Evolutionary conservation across 1,140 invertebrate species (phyloP).

Genomic region (Cotesia chilonis): DNA sequence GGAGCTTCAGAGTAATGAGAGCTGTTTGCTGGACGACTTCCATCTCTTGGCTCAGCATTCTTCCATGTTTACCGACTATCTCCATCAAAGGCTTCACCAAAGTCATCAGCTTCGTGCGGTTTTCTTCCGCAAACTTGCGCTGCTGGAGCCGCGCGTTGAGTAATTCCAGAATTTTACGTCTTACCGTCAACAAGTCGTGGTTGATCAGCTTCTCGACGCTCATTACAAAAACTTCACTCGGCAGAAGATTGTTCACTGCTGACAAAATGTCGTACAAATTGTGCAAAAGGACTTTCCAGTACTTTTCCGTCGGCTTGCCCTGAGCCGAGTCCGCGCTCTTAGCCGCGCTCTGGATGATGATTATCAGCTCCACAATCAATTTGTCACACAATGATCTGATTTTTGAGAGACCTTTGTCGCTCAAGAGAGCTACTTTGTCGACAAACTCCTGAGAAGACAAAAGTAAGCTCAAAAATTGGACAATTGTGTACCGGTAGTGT

Average conservation of each 20-base stretch:
- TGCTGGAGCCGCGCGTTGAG: slow-evolving; percentile 81
- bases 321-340: slow-evolving; percentile 67
- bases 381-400: slow-evolving; percentile 73
- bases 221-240: slow-evolving; percentile 78
- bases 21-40: slow-evolving; percentile 82
- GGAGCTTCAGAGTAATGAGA: slow-evolving; percentile 81
- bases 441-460: slow-evolving; percentile 75
- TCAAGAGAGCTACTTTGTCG: slow-evolving; percentile 68
- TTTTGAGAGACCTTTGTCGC: slow-evolving; percentile 56
- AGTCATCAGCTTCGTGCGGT: slow-evolving; percentile 63
- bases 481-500: slow-evolving; percentile 81
- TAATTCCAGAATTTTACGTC: slow-evolving; percentile 84
- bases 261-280: slow-evolving; percentile 81
- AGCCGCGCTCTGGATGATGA: slow-evolving; percentile 72
- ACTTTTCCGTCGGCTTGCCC: slow-evolving; percentile 72
- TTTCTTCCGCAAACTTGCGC: slow-evolving; percentile 69
- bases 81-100: slow-evolving; percentile 71
- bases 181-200: slow-evolving; percentile 74
- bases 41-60: slow-evolving; percentile 58
- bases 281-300: slow-evolving; percentile 82
- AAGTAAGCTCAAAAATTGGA: slow-evolving; percentile 76
- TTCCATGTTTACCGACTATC: slow-evolving; percentile 63
- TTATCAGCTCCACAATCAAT: slow-evolving; percentile 74
- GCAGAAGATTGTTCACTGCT: slow-evolving; percentile 79
- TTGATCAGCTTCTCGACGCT: slow-evolving; percentile 77